A percentile compares a stretch with the other conserved stretches of the same genome.
Conservation (phyloP, 2,797 vertebrate species). For the Carduelis carduelis region DNA sequence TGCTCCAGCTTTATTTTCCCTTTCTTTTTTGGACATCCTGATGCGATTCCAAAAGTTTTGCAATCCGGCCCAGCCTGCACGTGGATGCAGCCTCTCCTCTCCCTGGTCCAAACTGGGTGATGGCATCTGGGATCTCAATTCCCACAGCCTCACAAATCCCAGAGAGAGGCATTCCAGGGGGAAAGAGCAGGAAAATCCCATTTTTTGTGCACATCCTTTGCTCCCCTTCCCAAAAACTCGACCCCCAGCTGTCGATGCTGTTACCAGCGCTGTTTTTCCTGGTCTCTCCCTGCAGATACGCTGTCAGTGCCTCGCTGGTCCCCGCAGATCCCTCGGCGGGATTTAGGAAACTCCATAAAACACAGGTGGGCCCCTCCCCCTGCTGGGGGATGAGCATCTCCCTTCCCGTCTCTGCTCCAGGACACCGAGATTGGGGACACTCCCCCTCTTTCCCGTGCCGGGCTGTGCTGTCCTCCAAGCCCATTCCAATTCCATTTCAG, state of each 20-base stretch:
- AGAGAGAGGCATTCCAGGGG: not conserved
- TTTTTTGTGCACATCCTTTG: not conserved
- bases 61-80: accelerated
- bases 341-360: constrained; percentile 99
- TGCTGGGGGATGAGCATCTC: not conserved
- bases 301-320: constrained; percentile 99
- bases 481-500: constrained; percentile 60
- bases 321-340: constrained; percentile 96
- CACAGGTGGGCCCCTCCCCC: constrained; percentile 85
- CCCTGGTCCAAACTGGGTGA: not conserved
- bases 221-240: not conserved
- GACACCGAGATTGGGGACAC: accelerated
- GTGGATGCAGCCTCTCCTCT: not conserved
- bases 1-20: not conserved
- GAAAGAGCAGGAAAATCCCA: not conserved
- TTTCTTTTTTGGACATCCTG: not conserved
- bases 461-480: not conserved
- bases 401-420: not conserved
- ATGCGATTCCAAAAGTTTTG: accelerated
- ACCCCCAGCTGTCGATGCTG: accelerated
- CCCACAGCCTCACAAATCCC: not conserved
- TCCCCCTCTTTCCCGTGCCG: not conserved
- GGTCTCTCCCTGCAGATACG: constrained; percentile 80
- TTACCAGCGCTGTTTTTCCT: not conserved
- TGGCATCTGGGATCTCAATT: accelerated